Evolutionary conservation across 2,113 vertebrate genomes (phyloP), one percentile per base, ranked within the genome.

Genomic region (Clupea harengus): DNA sequence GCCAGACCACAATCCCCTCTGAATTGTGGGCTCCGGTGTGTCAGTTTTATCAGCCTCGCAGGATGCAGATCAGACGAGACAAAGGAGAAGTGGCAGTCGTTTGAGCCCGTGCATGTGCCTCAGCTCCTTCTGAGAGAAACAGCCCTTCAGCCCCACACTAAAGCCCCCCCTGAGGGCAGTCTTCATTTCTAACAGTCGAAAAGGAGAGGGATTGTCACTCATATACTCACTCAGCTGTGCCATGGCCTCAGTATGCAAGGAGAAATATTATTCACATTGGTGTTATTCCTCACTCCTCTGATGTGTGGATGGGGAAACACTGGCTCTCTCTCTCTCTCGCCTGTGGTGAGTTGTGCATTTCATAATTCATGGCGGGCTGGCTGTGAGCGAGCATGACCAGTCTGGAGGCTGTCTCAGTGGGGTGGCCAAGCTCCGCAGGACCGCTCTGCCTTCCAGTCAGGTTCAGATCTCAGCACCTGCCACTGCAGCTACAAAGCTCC

Each of bases 401-500:
- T 82, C 57, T 44, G 44, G 87, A 39, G 83, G 75, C 82, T 45
- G 50, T 83, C 85, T 84, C 72, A 81, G 46, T 85, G 82, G 78
- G 67, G 25, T 10, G 75, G 28, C 45, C 84, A 7, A 7, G 60
- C 82, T 81, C 82, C 5, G 81, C 52, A 25, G 11, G 44, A 45
- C 44, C 75, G 32, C 44, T 28, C 13, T 46, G 54, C 44, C 39
- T 83, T 67, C 60, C 17, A 28, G 32, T 91, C 83, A 5, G 60
- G 13, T 20, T 75, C 60, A 67, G 64, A 28, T 78, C 72, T 15
- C 72, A 39, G 72, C 25, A 39, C 0, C 72, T 44, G 72, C 72
- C 72, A 78, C 13, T 4, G 85, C 90, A 88, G 90, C 89, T 88
- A 85, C 88, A 94, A 91, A 95, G 94, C 92, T 2, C 93, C 93